Evolutionary conservation across 2,797 vertebrate species (phyloP), one percentile per base, ranked within the genome.

Genomic region (Austrolebias charrua): DNA sequence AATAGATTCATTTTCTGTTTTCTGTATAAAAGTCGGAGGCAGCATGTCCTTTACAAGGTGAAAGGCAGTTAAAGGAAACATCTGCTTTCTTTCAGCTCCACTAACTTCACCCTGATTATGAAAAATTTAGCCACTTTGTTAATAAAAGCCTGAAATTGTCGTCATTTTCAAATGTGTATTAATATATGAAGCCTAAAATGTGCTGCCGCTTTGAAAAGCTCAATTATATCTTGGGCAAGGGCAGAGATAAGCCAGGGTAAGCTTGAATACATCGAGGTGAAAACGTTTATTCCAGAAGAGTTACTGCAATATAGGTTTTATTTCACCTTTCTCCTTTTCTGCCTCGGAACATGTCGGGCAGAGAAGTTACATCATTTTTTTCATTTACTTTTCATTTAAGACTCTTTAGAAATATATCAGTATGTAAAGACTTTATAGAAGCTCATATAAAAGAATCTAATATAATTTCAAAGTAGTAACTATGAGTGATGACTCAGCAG

Each of bases 241-340:
- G 64, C 72, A 78, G 59, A 75, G 88, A 92, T 91, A 90, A 92
- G 84, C 77, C 69, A 65, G 87, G 72, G 71, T 78, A 79, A 67
- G 61, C 38, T 69, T 74, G 82, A 87, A 86, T 87, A 81, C 81
- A 72, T 76, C n/a, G 45, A 79, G 80, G 80, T 66, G 81, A 76
- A 85, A 83, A 85, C 71, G 83, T 84, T 82, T 66, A 81, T 90
- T 87, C 86, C 75, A 76, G 68, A 76, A 52, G 55, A 78, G 60
- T 59, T 61, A 56, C 76, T 69, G 79, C 73, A 69, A 64, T 84
- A 66, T 77, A 55, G 49, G 75, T 78, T 79, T 82, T 75, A 79
- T 75, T 88, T 85, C 85, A 85, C 83, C 82, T 85, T 80, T 80
- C 73, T 83, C 33, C 65, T 58, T 74, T 57, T 75, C 74, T 65